phyloP scores from a whole-genome alignment of 1,140 invertebrate species.

The Orchestia grillus region DNA sequence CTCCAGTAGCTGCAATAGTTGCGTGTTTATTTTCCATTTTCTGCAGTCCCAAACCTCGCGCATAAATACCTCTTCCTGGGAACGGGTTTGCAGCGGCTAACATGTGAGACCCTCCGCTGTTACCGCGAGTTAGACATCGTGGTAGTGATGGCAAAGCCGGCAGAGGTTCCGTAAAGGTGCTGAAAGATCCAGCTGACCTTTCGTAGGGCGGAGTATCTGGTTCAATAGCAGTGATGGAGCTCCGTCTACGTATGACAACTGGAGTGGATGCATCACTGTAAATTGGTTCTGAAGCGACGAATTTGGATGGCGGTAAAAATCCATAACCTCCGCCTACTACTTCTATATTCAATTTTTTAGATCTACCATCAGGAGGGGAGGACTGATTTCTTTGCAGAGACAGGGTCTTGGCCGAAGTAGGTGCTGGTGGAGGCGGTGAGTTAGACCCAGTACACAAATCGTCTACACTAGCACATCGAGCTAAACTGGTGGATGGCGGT shows the following conservation, averaged over 20 bases:
- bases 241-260: constrained; percentile 66
- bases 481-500: constrained; percentile 48
- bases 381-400: constrained; percentile 63
- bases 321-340: constrained; percentile 67
- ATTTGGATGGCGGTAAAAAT: constrained; percentile 66
- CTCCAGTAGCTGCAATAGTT: constrained; percentile 64
- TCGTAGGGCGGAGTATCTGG: constrained; percentile 68
- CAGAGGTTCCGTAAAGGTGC: constrained; percentile 65
- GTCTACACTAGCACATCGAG: constrained; percentile 66
- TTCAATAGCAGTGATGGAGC: constrained; percentile 66
- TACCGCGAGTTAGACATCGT: constrained; percentile 54
- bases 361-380: constrained; percentile 59
- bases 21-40: constrained; percentile 66
- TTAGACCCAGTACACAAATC: constrained; percentile 62
- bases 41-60: constrained; percentile 61
- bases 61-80: constrained; percentile 62
- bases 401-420: constrained; percentile 62
- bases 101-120: constrained; percentile 49
- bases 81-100: constrained; percentile 55
- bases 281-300: constrained; percentile 67
- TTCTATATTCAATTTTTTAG: constrained; percentile 63
- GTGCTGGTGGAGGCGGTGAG: constrained; percentile 61
- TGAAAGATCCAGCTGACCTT: constrained; percentile 66
- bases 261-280: constrained; percentile 68
- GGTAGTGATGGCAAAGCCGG: constrained; percentile 61